These are phyloP conservation scores for Entelurus aequoreus DNA, from an alignment of 2,113 vertebrate species.

Conservation along the genomic window DNA sequence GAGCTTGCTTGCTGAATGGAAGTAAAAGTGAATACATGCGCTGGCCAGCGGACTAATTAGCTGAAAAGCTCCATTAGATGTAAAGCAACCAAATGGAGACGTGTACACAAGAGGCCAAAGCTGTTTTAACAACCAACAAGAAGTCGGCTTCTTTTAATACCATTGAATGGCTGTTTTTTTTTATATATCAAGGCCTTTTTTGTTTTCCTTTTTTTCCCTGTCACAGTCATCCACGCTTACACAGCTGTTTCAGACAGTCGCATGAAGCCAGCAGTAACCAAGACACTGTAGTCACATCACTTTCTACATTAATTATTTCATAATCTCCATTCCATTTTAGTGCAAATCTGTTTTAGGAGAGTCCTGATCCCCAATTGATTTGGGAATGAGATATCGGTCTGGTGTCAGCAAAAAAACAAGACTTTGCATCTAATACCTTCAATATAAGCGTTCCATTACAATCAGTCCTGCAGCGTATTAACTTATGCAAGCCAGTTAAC, in stretches of 20 bases:
- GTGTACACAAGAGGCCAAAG: conserved; percentile 19
- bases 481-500: no score
- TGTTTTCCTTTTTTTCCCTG: conserved; percentile 19
- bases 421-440: no score
- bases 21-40: conserved; percentile 46
- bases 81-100: conserved; percentile 55
- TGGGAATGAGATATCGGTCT: no score
- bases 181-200: conserved; percentile 41
- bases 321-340: neutral
- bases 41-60: conserved; percentile 32
- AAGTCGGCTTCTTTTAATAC: conserved; percentile 48
- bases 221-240: conserved; percentile 20
- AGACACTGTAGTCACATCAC: conserved; percentile 33
- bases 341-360: no score
- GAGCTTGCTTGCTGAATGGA: conserved; percentile 53
- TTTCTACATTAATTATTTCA: neutral
- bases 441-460: no score
- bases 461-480: no score
- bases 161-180: conserved; percentile 60
- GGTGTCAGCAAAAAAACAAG: no score
- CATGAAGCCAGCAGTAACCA: conserved; percentile 32
- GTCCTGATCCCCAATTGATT: no score
- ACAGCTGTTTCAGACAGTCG: conserved; percentile 35
- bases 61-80: conserved; percentile 69
- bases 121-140: conserved; percentile 54